These are phyloP conservation scores for Tineola bisselliella DNA, from an alignment of 2,888 invertebrate genomes.

Conservation along the genomic window DNA sequence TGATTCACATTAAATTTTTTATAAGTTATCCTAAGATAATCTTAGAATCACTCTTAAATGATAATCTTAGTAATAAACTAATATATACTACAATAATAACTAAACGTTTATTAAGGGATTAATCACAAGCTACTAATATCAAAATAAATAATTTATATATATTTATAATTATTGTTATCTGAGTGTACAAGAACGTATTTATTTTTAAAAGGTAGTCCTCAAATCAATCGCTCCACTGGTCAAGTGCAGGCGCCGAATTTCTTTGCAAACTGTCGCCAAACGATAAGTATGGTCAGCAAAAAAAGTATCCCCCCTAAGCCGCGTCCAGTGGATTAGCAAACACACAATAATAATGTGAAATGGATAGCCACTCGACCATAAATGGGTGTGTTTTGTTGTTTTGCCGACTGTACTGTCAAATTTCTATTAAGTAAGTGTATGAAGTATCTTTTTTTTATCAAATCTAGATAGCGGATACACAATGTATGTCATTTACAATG, in stretches of 20 bases:
- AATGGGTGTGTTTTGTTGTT: conserved; percentile 41
- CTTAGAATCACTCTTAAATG: no score
- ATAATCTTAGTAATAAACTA: no score
- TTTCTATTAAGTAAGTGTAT: neutral
- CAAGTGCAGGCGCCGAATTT: conserved; percentile 9
- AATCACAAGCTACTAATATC: no score
- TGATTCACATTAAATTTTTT: no score
- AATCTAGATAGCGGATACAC: neutral
- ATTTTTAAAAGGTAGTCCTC: neutral
- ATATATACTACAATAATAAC: no score
- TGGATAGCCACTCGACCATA: conserved; percentile 64
- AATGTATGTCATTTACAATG: neutral
- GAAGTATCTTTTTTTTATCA: neutral
- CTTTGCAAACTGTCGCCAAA: conserved; percentile 4
- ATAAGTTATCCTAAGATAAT: no score
- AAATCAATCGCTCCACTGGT: conserved; percentile 6
- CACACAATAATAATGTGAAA: conserved; percentile 32
- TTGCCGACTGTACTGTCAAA: conserved; percentile 28
- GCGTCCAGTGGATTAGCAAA: conserved; percentile 8
- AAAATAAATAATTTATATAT: no score
- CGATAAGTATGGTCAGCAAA: conserved; percentile 7
- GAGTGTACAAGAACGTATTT: neutral
- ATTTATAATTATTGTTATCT: neutral
- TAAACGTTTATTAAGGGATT: no score
- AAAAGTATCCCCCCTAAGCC: neutral